phyloP scores from a whole-genome alignment of 1,140 invertebrate species.

The Vollenhovia emeryi region DNA sequence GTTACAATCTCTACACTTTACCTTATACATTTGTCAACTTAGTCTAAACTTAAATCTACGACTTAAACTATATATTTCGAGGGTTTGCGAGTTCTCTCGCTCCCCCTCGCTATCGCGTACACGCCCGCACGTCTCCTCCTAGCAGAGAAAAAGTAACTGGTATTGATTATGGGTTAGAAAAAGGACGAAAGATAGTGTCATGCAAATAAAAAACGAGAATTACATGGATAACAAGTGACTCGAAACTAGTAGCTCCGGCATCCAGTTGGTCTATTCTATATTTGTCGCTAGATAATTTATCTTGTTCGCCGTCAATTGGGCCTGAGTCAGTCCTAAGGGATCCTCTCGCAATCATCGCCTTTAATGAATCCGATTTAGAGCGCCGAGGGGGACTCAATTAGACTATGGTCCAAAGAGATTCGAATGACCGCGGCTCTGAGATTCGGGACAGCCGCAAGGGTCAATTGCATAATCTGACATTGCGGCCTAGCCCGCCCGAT shows the following conservation, averaged over 20 bases:
- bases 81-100: no score
- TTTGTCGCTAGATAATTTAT: not conserved
- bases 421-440: conserved; percentile 36
- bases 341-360: conserved; percentile 18
- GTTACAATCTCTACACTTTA: no score
- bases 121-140: no score
- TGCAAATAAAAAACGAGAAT: not conserved
- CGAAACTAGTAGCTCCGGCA: not conserved
- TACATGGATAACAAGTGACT: not conserved
- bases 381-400: conserved; percentile 49
- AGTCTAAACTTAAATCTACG: no score
- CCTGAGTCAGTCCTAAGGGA: not conserved
- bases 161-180: not conserved
- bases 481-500: not conserved
- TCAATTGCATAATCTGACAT: conserved; percentile 58
- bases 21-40: no score
- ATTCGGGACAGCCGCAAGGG: conserved; percentile 47
- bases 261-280: not conserved
- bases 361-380: conserved; percentile 52
- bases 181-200: not conserved
- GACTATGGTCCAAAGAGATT: conserved; percentile 20
- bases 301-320: not conserved
- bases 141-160: no score
- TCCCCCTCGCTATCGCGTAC: no score
- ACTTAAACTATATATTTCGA: no score